A percentile compares a stretch with the other conserved stretches of the same genome.
These are phyloP conservation scores for Geopemphigus sp. DNA, from an alignment of 1,140 invertebrate species.

Conservation along the genomic window DNA sequence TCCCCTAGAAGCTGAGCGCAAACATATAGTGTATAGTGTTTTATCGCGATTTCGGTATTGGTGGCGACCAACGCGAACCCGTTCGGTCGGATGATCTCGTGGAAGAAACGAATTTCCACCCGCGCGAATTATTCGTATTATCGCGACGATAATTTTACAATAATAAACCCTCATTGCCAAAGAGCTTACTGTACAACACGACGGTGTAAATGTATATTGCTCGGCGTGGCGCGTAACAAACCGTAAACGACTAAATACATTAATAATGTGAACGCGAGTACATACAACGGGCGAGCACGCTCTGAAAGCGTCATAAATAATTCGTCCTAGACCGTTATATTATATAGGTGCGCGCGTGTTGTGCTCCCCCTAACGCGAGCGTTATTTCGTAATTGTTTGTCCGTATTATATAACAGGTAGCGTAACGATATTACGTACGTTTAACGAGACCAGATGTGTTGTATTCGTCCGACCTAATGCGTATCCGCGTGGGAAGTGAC, in stretches of 20 bases:
- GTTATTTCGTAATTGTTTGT: conserved; percentile 12
- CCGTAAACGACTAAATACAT: conserved; percentile 26
- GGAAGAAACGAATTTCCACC: too few species aligned
- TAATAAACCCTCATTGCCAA: neutral
- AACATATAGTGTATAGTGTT: too few species aligned
- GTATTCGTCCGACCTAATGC: too few species aligned
- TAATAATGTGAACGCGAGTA: conserved; percentile 9
- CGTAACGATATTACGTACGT: too few species aligned
- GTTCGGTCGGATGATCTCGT: too few species aligned
- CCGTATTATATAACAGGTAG: neutral
- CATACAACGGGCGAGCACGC: neutral
- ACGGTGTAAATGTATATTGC: neutral
- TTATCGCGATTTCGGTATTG: too few species aligned
- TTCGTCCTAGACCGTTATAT: neutral
- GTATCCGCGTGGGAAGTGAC: too few species aligned
- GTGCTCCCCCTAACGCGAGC: neutral
- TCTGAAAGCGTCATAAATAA: conserved; percentile 34
- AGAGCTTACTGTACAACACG: neutral
- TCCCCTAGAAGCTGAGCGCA: too few species aligned
- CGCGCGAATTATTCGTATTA: too few species aligned
- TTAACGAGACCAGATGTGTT: too few species aligned
- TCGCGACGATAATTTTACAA: too few species aligned
- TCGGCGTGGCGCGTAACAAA: neutral
- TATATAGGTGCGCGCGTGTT: neutral
- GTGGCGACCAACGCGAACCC: too few species aligned